Percentiles rank a stretch among this genome's conserved stretches.
These are phyloP conservation scores for Rapana venosa DNA, from an alignment of 2,888 invertebrate species.

Conservation along the genomic window DNA sequence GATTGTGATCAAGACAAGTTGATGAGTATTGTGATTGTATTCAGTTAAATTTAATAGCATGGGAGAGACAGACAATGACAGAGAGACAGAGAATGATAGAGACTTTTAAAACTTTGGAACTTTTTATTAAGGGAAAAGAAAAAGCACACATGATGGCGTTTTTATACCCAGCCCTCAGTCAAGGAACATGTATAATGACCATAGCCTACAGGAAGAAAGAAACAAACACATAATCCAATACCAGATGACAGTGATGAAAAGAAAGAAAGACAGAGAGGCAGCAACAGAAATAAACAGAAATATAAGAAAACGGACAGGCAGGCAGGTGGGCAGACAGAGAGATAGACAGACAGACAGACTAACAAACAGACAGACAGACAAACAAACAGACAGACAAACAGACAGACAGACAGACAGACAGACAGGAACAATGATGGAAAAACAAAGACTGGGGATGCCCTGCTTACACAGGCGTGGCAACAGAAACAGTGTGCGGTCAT, in stretches of 20 bases:
- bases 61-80: too few species aligned
- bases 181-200: background rate
- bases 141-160: too few species aligned
- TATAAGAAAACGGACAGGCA: background rate
- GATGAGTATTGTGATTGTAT: too few species aligned
- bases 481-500: too few species aligned
- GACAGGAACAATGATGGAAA: too few species aligned
- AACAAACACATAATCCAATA: background rate
- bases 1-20: too few species aligned
- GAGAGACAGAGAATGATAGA: too few species aligned
- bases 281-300: background rate
- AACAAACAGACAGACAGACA: background rate
- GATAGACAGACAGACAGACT: background rate
- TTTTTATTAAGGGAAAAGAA: too few species aligned
- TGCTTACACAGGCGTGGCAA: too few species aligned
- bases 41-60: too few species aligned
- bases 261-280: background rate
- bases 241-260: background rate
- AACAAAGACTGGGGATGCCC: too few species aligned
- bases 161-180: background rate
- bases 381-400: background rate
- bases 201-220: background rate
- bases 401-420: background rate
- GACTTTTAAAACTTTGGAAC: background rate
- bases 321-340: background rate